Evolutionary conservation across 2,113 vertebrate genomes (phyloP).

Genomic region (Choloepus hoffmanni): DNA sequence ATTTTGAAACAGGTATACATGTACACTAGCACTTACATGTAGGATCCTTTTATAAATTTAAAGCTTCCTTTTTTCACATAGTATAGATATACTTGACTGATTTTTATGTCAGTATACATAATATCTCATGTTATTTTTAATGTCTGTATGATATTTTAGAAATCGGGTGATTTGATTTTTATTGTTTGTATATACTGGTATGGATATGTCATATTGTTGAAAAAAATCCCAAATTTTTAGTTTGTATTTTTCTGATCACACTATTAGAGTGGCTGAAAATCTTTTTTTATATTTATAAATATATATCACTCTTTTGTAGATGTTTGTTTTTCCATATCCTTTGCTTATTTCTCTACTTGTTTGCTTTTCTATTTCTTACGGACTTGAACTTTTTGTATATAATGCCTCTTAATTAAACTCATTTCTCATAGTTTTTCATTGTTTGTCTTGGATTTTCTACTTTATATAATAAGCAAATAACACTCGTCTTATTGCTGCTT

Average conservation of each 20-base stretch:
- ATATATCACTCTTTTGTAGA: slow-evolving; percentile 8
- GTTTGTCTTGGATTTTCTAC: neutral
- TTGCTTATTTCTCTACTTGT: neutral
- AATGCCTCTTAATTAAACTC: neutral
- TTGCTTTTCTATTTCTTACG: neutral
- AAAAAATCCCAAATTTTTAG: slow-evolving; percentile 13
- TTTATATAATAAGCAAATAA: neutral
- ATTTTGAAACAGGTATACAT: neutral
- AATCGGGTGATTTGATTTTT: neutral
- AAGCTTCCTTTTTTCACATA: neutral
- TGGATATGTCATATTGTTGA: neutral
- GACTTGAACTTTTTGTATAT: slow-evolving; percentile 6
- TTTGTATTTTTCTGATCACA: neutral
- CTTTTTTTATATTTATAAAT: neutral
- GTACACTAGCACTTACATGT: neutral
- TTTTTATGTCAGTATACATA: slow-evolving; percentile 1
- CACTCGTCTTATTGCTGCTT: neutral
- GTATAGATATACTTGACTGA: neutral
- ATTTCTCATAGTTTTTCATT: slow-evolving; percentile 22
- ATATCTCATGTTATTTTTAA: neutral
- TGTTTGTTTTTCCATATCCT: neutral
- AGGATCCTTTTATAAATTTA: neutral
- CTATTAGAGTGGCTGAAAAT: neutral
- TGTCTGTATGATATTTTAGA: neutral
- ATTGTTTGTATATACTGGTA: neutral